A percentile compares a stretch with the other conserved stretches of the same genome.
These are phyloP conservation scores for Orgyia antiqua DNA, from an alignment of 2,888 invertebrate genomes.

Conservation along the genomic window DNA sequence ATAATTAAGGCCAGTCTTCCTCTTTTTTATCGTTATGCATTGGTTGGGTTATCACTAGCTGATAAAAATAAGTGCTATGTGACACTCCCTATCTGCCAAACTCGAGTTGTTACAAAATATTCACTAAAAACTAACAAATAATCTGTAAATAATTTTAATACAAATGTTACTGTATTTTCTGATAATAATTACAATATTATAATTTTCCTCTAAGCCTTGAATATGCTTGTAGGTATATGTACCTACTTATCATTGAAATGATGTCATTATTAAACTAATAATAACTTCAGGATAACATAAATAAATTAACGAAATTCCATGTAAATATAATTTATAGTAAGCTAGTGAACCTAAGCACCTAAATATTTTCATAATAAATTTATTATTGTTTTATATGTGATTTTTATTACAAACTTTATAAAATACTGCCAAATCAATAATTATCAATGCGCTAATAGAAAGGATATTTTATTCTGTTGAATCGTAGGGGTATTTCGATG, in stretches of 20 bases:
- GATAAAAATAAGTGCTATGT: conserved; percentile 70
- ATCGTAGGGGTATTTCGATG: no score
- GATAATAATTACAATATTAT: conserved; percentile 12
- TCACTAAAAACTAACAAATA: not conserved
- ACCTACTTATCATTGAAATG: conserved; percentile 18
- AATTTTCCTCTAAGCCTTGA: conserved; percentile 19
- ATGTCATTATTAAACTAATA: conserved; percentile 19
- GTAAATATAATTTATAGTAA: conserved; percentile 12
- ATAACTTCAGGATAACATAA: conserved; percentile 12
- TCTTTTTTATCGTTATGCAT: conserved; percentile 68
- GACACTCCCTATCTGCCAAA: conserved; percentile 68
- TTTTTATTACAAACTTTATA: conserved; percentile 22
- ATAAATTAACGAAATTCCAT: conserved; percentile 12
- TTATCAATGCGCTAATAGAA: no score
- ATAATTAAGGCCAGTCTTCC: conserved; percentile 62
- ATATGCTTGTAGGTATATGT: no score
- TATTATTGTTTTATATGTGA: conserved; percentile 26
- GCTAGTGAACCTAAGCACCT: conserved; percentile 29
- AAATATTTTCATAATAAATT: conserved; percentile 37
- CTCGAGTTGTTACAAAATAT: conserved; percentile 34
- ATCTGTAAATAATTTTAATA: not conserved
- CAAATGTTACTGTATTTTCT: conserved; percentile 5
- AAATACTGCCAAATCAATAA: no score
- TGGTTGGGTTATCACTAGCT: conserved; percentile 67
- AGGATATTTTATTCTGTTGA: no score